Evolutionary conservation across 2,797 vertebrate species (phyloP), one percentile per base, ranked within the genome.

Genomic region (Gouania willdenowi): DNA sequence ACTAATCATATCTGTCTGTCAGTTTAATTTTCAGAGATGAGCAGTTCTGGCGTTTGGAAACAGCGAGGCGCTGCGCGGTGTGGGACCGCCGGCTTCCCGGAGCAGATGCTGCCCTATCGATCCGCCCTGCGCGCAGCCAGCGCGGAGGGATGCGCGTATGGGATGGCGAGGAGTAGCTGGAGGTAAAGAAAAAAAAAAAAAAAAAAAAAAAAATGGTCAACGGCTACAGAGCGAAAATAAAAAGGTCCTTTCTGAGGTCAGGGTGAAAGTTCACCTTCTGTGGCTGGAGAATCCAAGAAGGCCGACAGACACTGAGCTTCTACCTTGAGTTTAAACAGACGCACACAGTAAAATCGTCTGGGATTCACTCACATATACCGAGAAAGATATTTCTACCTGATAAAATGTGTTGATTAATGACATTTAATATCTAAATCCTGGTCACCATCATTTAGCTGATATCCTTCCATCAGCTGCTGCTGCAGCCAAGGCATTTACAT

Each of bases 21-120:
- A 86, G 75, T 84, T 86, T 86, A 83, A 87, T 88, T 88, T 86
- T 83, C 79, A 82, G 82, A 83, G 84, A 88, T 84, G 83, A 86
- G 82, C 83, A 81, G 70, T 66, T 82, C 76, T 83, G 75, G 81
- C 77, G 70, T 81, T 84, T 79, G 79, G 62, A 75, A 59, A 53
- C 44, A 63, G 66, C 56, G 57, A 68, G 67, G 66, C 73, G 59
- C 50, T 69, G 81, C 76, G 75, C 83, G 76, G 80, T 81, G 79
- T 87, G 85, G 83, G 85, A 88, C 80, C 75, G 73, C 71, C 64
- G 78, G 67, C 79, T 77, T 83, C 84, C 84, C 68, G 78, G 63
- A 87, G 77, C 86, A 88, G 87, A 90, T 88, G 88, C 87, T 87
- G 81, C 82, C 81, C 80, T 83, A 87, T 88, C 86, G 85, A 89